Evolutionary conservation across 2,888 invertebrate species (phyloP), one percentile per base, ranked within the genome.

Genomic region (Cryptops parisi): DNA sequence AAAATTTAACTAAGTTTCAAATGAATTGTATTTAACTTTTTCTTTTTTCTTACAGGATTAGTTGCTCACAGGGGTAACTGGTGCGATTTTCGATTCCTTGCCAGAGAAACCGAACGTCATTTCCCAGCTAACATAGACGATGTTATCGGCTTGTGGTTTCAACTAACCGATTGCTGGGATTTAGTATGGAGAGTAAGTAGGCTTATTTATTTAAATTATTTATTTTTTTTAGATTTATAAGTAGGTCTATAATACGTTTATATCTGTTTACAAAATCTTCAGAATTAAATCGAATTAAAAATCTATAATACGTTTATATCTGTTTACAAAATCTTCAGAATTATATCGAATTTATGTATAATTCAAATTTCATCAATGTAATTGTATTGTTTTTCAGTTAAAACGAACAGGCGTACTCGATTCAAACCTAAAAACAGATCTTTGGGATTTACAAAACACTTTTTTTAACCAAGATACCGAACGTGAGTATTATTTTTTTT

Each of bases 141-240:
- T 21, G 26, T 38, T 6, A 48, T 48, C 19, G 21, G 39, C 15
- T n/a, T 48, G 19, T 48, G 48, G 48, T 48, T 27, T 38, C 48
- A 48, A 23, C 38, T 48, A 21, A 38, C 33, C 9, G 48, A 48
- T 38, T 38, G 48, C 21, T 26, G 48, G 21, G 21, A 48, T 6
- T n/a, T 48, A 3, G 12, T 48, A 2, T 33, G 33, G 5, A 33
- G 33, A 9, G 48, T 48, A 48, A 48, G 33, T n/a, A n/a, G n/a
- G n/a, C n/a, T n/a, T n/a, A n/a, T n/a, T n/a, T n/a, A 25, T 22
- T 43, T 2, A 25, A 12, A n/a, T 5, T 23, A n/a, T 2, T 12
- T 6, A 6, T 6, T 23, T 23, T 3, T 23, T 9, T 22, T 23
- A 5, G 26, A 45, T 45, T 17, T 17, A n/a, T 2, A 45, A 22